Base-by-base conservation (phyloP, 2,797 vertebrate genomes). In the Sebastes oblongus region DNA sequence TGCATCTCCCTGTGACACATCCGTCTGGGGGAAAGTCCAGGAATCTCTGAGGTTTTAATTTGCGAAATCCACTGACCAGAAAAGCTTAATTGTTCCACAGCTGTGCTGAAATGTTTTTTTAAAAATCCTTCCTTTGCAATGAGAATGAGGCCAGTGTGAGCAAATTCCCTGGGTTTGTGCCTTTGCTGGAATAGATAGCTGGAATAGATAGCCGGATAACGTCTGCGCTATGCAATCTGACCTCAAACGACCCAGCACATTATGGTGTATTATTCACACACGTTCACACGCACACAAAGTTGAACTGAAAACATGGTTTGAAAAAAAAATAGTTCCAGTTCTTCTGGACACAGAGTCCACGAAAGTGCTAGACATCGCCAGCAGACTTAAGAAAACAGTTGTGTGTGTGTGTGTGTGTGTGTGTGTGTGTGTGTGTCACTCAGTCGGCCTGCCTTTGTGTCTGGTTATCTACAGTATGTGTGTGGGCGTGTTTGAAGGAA, bases 191-290 rank as follows among this genome's bases (percentile, higher is more conserved):
- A 66, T n/a, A 76, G 78, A 88, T 50, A 50, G 50, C 14, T 78
- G 65, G 81, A 87, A 66, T n/a, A 77, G 78, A 88, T 50, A 50
- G 50, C 14, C 78, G 81, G 72, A 85, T 86, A 82, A 88, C 1
- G 74, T 89, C 78, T 84, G 78, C 22, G 5, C 86, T 80, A 80
- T 85, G 50, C 68, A n/a, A 42, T 72, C 66, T 91, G 87, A 91
- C 88, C 92, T 89, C 66, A 83, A 70, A 75, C 22, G 62, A 91
- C 84, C 84, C 55, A 60, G 74, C 64, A 81, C 87, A 83, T 86
- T 77, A 64, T 69, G 54, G 59, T 46, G 74, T 77, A 76, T 66
- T 86, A 65, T 71, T 68, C 78, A 42, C 81, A 76, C 76, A 81
- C 9, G 34, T 72, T 46, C 71, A 73, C 52, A 56, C 25, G 9